Conservation (phyloP, 2,797 vertebrate genomes). For the Hirundo rustica region DNA sequence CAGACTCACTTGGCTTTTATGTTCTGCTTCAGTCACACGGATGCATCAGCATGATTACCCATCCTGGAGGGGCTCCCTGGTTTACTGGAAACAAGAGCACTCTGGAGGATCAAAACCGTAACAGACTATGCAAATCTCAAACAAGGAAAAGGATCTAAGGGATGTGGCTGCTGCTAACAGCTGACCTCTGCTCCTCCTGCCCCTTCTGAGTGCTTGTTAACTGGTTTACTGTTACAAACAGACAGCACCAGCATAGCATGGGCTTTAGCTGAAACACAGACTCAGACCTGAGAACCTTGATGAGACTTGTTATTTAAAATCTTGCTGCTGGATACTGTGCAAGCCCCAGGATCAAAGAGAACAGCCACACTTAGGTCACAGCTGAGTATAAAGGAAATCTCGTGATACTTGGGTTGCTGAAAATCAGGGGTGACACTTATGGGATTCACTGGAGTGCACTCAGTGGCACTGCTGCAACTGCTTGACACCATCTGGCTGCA, state of each 20-base stretch:
- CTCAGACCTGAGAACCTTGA: neutral
- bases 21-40: neutral
- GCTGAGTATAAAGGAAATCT: neutral
- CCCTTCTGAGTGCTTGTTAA: neutral
- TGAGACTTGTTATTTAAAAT: neutral
- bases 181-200: neutral
- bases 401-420: accelerated
- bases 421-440: neutral
- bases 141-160: neutral
- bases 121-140: neutral
- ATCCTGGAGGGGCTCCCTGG: neutral
- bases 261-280: neutral
- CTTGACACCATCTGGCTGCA: neutral
- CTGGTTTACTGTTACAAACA: neutral
- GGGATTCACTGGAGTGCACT: neutral
- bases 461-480: neutral
- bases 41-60: neutral
- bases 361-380: neutral
- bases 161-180: neutral
- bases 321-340: neutral
- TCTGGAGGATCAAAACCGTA: neutral
- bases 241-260: neutral
- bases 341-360: neutral
- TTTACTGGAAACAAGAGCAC: constrained; percentile 17
- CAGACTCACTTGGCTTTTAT: neutral